These are phyloP conservation scores for Rutpela maculata DNA, from an alignment of 2,888 invertebrate genomes.

Conservation along the genomic window DNA sequence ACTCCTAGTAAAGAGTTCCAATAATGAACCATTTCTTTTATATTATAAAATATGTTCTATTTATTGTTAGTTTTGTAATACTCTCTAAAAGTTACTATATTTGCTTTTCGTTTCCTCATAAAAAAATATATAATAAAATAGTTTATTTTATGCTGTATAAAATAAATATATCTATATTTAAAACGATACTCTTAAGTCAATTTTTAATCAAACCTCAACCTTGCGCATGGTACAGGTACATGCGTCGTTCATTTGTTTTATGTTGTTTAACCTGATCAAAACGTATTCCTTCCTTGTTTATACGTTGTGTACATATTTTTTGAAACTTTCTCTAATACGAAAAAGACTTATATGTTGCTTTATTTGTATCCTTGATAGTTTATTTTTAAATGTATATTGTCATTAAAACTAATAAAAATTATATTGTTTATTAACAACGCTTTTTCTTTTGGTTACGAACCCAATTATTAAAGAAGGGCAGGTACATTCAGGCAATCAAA, in stretches of 20 bases:
- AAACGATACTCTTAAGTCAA: background rate
- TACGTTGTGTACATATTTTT: conserved; percentile 38
- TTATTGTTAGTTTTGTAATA: conserved; percentile 41
- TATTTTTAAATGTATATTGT: conserved; percentile 52
- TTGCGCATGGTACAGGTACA: background rate
- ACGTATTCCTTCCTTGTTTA: conserved; percentile 19
- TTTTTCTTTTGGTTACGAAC: background rate
- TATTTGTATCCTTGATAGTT: conserved; percentile 50
- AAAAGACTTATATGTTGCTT: conserved; percentile 51
- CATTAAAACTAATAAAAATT: conserved; percentile 50
- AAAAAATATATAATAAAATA: background rate
- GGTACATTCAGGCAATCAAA: too few species aligned
- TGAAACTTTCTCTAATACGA: conserved; percentile 44
- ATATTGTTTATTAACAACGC: conserved; percentile 50
- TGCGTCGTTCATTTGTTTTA: background rate
- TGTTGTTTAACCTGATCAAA: background rate
- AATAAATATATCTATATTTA: conserved; percentile 21
- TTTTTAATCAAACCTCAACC: background rate
- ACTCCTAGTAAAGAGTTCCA: conserved; percentile 91
- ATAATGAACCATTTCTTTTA: conserved; percentile 42
- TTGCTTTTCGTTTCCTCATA: conserved; percentile 26
- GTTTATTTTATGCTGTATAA: background rate
- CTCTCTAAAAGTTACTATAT: conserved; percentile 40
- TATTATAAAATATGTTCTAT: conserved; percentile 32
- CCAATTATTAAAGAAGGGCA: too few species aligned